Base-by-base conservation (phyloP, 2,113 vertebrate species). In the Colaptes auratus region DNA sequence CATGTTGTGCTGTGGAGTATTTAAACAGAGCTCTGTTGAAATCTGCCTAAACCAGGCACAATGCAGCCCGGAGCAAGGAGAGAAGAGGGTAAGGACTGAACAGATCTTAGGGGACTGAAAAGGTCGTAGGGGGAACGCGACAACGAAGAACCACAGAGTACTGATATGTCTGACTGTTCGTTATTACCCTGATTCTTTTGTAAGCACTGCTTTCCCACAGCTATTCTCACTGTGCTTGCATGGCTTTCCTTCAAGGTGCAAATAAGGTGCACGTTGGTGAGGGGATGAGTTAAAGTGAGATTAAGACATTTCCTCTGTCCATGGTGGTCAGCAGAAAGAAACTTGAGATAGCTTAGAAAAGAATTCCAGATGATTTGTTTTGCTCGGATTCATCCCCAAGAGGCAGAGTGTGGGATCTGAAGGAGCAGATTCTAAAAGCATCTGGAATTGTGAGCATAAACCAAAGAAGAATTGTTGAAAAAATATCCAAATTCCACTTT, bases 241-340 rank as follows among this genome's bases (percentile, higher is more conserved):
- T 2, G 25, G 65, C 46, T 86, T 80, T 87, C 67, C 19, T 64
- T 93, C 74, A 74, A 89, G 60, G 66, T 19, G 13, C 48, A 69
- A 91, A 88, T 69, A 92, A 92, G 64, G 82, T 83, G 87, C 91
- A 36, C 0, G 3, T 72, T 69, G 50, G 61, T 89, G 24, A 91
- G 58, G 67, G 85, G 77, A 76, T 8, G 6, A 90, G 15, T 44
- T 46, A 48, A 44, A 88, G 60, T 44, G 6, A 78, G 27, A 73
- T 42, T 39, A 64, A 90, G 92, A 65, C 10, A 8, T 91, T 82
- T 90, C 71, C 55, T 64, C 6, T 83, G 94, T 90, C 79, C 36
- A 6, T 21, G 30, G 35, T 67, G n/a, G 65, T 86, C 76, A 81
- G 63, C 71, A 72, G 76, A 95, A 95, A 73, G 76, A 95, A 95